phyloP scores from a whole-genome alignment of 1,140 invertebrate genomes.

The Aphaenogaster floridana region DNA sequence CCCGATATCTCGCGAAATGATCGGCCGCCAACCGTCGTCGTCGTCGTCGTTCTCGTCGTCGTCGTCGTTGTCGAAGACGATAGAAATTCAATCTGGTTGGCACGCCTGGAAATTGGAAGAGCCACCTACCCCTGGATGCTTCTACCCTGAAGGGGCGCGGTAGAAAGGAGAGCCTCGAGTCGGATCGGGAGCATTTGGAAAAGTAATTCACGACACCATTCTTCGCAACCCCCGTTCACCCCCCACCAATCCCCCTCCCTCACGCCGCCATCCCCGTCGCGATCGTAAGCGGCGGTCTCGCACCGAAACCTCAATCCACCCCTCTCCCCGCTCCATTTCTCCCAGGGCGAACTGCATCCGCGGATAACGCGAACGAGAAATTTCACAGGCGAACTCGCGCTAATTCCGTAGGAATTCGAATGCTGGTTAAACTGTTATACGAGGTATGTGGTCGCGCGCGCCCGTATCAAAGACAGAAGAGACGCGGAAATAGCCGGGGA shows the following conservation, averaged over 20 bases:
- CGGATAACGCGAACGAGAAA: slow-evolving; percentile 70
- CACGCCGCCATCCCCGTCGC: neutral
- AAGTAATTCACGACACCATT: slow-evolving; percentile 78
- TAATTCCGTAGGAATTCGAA: slow-evolving; percentile 72
- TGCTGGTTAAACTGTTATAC: slow-evolving; percentile 68
- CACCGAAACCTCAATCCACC: slow-evolving; percentile 59
- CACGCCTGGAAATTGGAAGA: slow-evolving; percentile 82
- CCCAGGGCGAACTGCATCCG: slow-evolving; percentile 51
- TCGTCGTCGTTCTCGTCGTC: slow-evolving; percentile 29
- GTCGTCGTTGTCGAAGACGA: slow-evolving; percentile 73
- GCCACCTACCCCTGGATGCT: slow-evolving; percentile 76
- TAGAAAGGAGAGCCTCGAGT: slow-evolving; percentile 59
- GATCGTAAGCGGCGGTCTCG: slow-evolving; percentile 54
- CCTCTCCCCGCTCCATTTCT: slow-evolving; percentile 34
- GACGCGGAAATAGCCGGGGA: slow-evolving; percentile 30
- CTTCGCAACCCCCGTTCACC: slow-evolving; percentile 66
- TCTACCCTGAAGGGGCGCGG: slow-evolving; percentile 68
- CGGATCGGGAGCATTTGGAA: slow-evolving; percentile 74
- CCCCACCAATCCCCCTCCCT: slow-evolving; percentile 8
- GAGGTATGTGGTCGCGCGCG: slow-evolving; percentile 49
- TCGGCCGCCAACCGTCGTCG: slow-evolving; percentile 73
- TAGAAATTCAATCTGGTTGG: slow-evolving; percentile 84
- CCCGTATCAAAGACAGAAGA: slow-evolving; percentile 23
- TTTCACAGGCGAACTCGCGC: slow-evolving; percentile 70
- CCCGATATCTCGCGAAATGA: slow-evolving; percentile 80